phyloP scores from a whole-genome alignment of 2,888 invertebrate genomes.

The Ptychoptera contaminata region DNA sequence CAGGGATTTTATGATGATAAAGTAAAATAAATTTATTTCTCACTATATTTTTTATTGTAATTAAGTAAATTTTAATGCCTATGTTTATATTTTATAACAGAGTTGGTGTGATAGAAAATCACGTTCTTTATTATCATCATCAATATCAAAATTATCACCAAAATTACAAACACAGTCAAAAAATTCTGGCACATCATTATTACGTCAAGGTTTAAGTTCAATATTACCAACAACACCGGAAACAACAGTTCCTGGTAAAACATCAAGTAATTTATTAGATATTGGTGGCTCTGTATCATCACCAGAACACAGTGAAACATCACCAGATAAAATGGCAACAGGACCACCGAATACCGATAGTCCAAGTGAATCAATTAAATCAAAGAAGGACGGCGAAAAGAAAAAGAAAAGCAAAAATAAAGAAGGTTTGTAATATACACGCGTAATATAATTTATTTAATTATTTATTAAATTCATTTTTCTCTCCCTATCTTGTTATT shows the following conservation, averaged over 20 bases:
- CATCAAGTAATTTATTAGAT: conserved; percentile 20
- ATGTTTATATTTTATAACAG: neutral
- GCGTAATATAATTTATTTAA: neutral
- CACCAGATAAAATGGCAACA: conserved; percentile 31
- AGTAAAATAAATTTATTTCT: conserved; percentile 12
- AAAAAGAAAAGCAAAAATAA: conserved; percentile 29
- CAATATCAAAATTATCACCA: conserved; percentile 29
- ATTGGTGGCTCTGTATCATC: conserved; percentile 22
- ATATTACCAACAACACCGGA: conserved; percentile 28
- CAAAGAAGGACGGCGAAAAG: conserved; percentile 33
- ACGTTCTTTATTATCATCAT: conserved; percentile 18
- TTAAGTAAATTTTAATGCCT: neutral
- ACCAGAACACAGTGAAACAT: conserved; percentile 32
- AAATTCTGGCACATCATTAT: conserved; percentile 11
- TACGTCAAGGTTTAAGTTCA: conserved; percentile 29
- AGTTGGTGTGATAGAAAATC: conserved; percentile 23
- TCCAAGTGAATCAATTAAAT: conserved; percentile 37
- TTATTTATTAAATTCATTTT: neutral
- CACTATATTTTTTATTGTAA: neutral
- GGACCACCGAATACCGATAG: conserved; percentile 17
- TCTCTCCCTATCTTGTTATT: neutral
- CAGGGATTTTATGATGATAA: conserved; percentile 74
- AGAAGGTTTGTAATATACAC: conserved; percentile 20
- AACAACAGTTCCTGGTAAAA: conserved; percentile 18
- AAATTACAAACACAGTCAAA: conserved; percentile 27